Conservation (phyloP, 2,888 invertebrate species). For the Escarpia spicata region DNA sequence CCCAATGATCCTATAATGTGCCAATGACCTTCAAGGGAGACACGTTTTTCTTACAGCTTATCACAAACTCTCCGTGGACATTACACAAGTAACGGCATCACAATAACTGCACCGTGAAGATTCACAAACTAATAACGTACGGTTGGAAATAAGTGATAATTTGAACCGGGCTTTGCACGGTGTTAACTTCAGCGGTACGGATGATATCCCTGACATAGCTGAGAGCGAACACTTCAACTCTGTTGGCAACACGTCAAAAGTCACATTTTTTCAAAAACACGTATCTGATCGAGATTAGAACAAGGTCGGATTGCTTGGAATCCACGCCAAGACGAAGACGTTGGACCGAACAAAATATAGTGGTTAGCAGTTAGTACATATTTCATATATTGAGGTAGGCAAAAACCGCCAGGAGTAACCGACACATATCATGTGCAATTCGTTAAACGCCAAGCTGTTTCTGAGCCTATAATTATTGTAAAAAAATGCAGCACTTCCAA, state of each 20-base stretch:
- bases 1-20: background rate
- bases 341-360: background rate
- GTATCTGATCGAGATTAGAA: background rate
- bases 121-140: background rate
- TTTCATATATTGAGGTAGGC: background rate
- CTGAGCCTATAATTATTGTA: background rate
- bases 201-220: background rate
- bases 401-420: background rate
- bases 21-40: background rate
- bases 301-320: background rate
- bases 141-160: background rate
- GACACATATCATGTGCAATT: background rate
- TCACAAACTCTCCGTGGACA: too few relatives aligned
- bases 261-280: background rate
- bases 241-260: background rate
- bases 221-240: background rate
- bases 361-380: background rate
- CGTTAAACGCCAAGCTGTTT: background rate
- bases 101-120: background rate
- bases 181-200: background rate
- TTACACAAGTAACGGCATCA: background rate
- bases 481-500: background rate
- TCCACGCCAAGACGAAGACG: background rate
- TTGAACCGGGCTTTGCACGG: background rate
- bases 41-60: background rate